These are phyloP conservation scores for Heliconius sara DNA, from an alignment of 2,888 invertebrate species.

Conservation along the genomic window DNA sequence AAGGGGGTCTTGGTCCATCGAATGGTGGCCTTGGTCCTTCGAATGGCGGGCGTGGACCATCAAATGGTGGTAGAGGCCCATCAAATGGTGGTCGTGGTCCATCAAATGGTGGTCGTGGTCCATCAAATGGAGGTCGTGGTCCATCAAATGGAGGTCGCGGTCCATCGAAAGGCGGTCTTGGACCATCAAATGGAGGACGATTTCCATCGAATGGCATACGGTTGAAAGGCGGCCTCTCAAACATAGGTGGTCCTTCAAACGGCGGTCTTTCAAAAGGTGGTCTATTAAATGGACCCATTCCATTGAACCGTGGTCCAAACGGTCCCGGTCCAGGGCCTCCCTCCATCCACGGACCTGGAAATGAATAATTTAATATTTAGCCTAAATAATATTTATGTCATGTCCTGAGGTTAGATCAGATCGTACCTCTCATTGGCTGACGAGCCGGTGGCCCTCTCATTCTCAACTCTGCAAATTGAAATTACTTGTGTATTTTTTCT, in stretches of 20 bases:
- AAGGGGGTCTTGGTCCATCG: constrained; percentile 64
- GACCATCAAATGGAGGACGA: constrained; percentile 66
- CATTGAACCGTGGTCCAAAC: constrained; percentile 76
- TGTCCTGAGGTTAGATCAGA: constrained; percentile 29
- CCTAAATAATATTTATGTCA: background rate
- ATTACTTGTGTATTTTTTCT: constrained; percentile 52
- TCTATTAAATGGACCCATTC: constrained; percentile 70
- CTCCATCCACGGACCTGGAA: constrained; percentile 80
- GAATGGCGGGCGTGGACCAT: constrained; percentile 54
- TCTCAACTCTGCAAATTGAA: constrained; percentile 77
- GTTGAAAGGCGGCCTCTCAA: constrained; percentile 63
- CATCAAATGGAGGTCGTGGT: constrained; percentile 65
- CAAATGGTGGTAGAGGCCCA: constrained; percentile 59
- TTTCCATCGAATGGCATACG: constrained; percentile 65
- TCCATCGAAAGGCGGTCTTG: constrained; percentile 56
- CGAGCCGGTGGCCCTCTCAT: constrained; percentile 75
- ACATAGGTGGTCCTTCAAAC: constrained; percentile 63
- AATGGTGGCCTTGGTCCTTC: constrained; percentile 57
- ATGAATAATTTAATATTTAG: constrained; percentile 31
- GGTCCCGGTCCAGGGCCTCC: constrained; percentile 60
- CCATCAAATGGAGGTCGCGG: constrained; percentile 57
- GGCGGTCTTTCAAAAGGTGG: constrained; percentile 64
- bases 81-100: constrained; percentile 49
- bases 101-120: constrained; percentile 46
- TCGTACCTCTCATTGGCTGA: constrained; percentile 73